phyloP scores from a whole-genome alignment of 2,113 vertebrate species.

The Numida meleagris region DNA sequence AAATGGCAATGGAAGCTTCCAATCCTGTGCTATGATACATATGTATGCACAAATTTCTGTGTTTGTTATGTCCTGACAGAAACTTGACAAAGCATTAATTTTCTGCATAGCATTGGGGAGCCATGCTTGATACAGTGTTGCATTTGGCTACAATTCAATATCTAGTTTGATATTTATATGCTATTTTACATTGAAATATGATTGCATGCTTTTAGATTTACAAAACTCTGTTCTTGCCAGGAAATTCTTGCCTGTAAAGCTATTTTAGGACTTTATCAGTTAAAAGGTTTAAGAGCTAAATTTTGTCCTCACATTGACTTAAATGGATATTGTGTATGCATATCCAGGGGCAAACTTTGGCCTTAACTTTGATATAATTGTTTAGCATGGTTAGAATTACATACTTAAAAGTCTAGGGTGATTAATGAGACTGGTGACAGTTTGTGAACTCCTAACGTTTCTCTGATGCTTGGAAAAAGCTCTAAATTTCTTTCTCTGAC shows the following conservation, averaged over 20 bases:
- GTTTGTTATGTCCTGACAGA: neutral
- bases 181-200: conserved; percentile 61
- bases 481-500: conserved; percentile 24
- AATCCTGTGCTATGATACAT: rapidly evolving
- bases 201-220: conserved; percentile 60
- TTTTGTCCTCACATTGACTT: conserved; percentile 36
- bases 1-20: neutral
- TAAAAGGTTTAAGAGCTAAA: conserved; percentile 48
- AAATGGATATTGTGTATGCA: neutral
- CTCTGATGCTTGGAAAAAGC: conserved; percentile 46
- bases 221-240: conserved; percentile 57
- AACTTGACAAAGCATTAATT: conserved; percentile 40
- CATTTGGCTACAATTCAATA: conserved; percentile 57
- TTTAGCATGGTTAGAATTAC: conserved; percentile 16
- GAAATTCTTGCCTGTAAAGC: conserved; percentile 61
- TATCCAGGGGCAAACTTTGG: conserved; percentile 15
- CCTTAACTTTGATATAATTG: conserved; percentile 38
- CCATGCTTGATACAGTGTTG: conserved; percentile 13
- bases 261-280: conserved; percentile 66
- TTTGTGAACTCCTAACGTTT: conserved; percentile 5
- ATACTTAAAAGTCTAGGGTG: conserved; percentile 6
- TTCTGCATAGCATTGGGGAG: neutral
- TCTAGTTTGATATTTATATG: conserved; percentile 52
- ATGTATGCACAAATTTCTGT: neutral
- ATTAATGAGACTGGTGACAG: conserved; percentile 41